Base-by-base conservation (phyloP, 2,888 invertebrate species). In the Calameuta idolon region DNA sequence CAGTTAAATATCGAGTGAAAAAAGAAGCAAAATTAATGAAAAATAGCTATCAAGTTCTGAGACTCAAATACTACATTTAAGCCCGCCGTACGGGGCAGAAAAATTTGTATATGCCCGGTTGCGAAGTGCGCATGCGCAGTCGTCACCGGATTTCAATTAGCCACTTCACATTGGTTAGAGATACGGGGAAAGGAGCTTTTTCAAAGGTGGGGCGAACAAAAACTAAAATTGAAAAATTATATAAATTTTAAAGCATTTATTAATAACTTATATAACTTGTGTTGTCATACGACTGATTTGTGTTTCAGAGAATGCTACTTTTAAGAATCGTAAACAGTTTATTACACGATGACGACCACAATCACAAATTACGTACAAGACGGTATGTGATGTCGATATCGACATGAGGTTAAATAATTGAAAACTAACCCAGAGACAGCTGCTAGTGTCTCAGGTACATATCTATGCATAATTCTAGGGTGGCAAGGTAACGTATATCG, bases 401-500 rank as follows among this genome's bases (percentile, higher is more conserved):
- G 77, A 74, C 69, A 55, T n/a, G 33, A 34, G 75, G 68, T 79
- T 83, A 73, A 81, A 84, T 83, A 80, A 84, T 83, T 83, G 77
- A 78, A 73, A 80, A 77, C 73, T 37, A 78, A 69, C 74, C 76
- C 68, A 75, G n/a, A 30, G 69, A 77, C 83, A 85, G 80, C 79
- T 81, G 82, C 69, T 68, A 34, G 40, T 68, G 40, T 84, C 83
- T 77, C 85, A 85, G 55, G 55, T 55, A 55, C 77, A 76, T 76
- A 73, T 31, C 74, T 73, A 81, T 85, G 69, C 74, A 85, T 71
- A 71, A 71, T 84, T 85, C 81, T 74, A 73, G 55, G 33, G 69
- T 75, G 77, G 78, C 85, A 79, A 81, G 82, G 81, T 79, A 82
- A 79, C 15, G 55, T 31, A 34, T 71, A 71, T 71, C 3, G 55